Percentiles rank a stretch among this genome's conserved stretches.
Conservation (phyloP, 2,113 vertebrate species). For the Tauraco erythrolophus region DNA sequence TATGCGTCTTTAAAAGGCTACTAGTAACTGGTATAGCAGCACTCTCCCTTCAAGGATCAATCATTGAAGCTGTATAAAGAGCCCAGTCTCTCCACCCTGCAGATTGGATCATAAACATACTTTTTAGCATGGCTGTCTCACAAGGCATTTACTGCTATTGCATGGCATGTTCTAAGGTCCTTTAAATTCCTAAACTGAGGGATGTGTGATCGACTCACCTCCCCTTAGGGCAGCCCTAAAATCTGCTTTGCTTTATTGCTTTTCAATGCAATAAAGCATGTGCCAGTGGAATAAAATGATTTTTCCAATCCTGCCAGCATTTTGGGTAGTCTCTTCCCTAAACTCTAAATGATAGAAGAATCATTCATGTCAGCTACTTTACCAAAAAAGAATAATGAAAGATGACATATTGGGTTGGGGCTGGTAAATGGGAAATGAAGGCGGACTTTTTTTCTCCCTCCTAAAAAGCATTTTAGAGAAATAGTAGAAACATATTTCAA, state of each 20-base stretch:
- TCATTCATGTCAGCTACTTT: background rate
- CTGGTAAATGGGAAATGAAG: background rate
- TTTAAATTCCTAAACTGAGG: constrained; percentile 15
- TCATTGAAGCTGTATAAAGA: background rate
- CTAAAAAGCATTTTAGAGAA: background rate
- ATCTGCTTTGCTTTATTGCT: constrained; percentile 38
- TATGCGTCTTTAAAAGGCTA: background rate
- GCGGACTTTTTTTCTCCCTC: background rate
- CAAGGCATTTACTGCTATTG: background rate
- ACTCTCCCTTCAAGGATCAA: background rate
- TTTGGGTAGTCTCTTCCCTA: constrained; percentile 8
- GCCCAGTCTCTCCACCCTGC: background rate
- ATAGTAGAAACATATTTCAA: background rate
- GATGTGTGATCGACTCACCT: constrained; percentile 1
- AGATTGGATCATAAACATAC: background rate
- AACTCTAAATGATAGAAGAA: constrained; percentile 37
- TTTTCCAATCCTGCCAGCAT: constrained; percentile 41
- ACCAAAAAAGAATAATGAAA: background rate
- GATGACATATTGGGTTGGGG: background rate
- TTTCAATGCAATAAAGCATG: constrained; percentile 32
- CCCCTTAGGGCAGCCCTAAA: constrained; percentile 17
- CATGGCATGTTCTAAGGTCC: background rate
- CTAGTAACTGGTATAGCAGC: background rate
- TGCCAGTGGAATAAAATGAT: constrained; percentile 39
- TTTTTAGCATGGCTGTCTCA: background rate